phyloP scores from a whole-genome alignment of 2,113 vertebrate genomes.

The Gymnobelideus leadbeateri region DNA sequence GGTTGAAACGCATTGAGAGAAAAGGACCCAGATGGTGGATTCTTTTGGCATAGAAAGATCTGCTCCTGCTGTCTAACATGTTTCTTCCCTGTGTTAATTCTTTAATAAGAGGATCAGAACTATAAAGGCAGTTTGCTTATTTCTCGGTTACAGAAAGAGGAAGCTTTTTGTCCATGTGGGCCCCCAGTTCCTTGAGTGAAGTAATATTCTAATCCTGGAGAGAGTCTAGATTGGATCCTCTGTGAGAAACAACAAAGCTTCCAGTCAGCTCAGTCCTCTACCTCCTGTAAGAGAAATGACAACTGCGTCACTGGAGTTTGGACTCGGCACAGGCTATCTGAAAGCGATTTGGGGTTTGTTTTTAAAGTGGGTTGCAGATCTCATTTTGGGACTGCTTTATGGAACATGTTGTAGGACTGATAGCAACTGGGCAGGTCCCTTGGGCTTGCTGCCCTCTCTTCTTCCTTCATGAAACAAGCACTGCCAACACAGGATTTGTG shows the following conservation, averaged over 20 bases:
- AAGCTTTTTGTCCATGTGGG: background rate
- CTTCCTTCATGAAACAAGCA: conserved; percentile 84
- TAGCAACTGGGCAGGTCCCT: conserved; percentile 81
- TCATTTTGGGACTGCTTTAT: conserved; percentile 75
- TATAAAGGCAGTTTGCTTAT: conserved; percentile 14
- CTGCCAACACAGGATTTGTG: conserved; percentile 86
- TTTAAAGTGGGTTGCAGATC: conserved; percentile 74
- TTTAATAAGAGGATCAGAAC: conserved; percentile 49
- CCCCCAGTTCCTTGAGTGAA: background rate
- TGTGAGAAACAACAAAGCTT: background rate
- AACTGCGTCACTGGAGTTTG: conserved; percentile 53
- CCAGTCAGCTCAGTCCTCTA: background rate
- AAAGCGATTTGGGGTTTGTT: conserved; percentile 77
- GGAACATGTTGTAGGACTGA: conserved; percentile 74
- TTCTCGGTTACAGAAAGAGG: conserved; percentile 36
- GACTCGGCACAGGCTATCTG: conserved; percentile 23
- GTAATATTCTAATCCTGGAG: background rate
- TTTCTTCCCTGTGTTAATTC: conserved; percentile 59
- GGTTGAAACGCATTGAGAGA: conserved; percentile 53
- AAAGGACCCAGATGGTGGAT: conserved; percentile 70
- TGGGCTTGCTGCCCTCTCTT: conserved; percentile 83
- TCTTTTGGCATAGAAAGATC: conserved; percentile 64
- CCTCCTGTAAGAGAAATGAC: conserved; percentile 31
- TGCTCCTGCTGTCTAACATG: conserved; percentile 60
- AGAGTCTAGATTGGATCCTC: background rate